Evolutionary conservation across 2,113 vertebrate genomes (phyloP), one percentile per base, ranked within the genome.

Genomic region (Leptosomus discolor): DNA sequence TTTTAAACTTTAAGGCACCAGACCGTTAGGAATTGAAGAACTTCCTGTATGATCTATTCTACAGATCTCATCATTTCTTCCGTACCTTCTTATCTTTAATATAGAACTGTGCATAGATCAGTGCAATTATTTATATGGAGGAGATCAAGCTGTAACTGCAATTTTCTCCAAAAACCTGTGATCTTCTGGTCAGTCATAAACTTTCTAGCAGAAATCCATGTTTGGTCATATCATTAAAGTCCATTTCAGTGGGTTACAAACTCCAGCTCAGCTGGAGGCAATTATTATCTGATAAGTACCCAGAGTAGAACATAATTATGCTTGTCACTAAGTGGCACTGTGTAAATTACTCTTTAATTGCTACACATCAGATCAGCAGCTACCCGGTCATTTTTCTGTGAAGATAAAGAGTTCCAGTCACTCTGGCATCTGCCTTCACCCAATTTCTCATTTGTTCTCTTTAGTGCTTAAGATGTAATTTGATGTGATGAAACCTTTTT

Each of bases 321-420:
- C 93, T 97, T 97, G 94, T 96, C 88, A 93, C 87, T 96, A 96
- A 96, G 80, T 95, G 90, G 90, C 77, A 93, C 67, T 91, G 84
- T 92, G 94, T 95, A 97, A 97, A 97, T 97, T 96, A 92, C 76
- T 92, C 85, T 92, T 95, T 97, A 96, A 96, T 96, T 94, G 90
- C 93, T 85, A 54, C 41, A 39, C 85, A 94, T 83, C 64, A 92
- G 91, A 87, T 93, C 83, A 95, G 75, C 85, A 96, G 71, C 83
- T 96, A 90, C 78, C 64, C 54, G 5, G 50, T 92, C 76, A 89
- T 92, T 96, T 92, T 90, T 90, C 69, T 86, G 73, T 61, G 67
- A 60, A 81, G 92, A 94, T 78, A 85, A 67, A 91, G 85, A 96
- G 29, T 80, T 82, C 53, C 61, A 95, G 51, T 79, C 74, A 5